Evolutionary conservation across 2,888 invertebrate species (phyloP).

Genomic region (Drosophila lacicola): DNA sequence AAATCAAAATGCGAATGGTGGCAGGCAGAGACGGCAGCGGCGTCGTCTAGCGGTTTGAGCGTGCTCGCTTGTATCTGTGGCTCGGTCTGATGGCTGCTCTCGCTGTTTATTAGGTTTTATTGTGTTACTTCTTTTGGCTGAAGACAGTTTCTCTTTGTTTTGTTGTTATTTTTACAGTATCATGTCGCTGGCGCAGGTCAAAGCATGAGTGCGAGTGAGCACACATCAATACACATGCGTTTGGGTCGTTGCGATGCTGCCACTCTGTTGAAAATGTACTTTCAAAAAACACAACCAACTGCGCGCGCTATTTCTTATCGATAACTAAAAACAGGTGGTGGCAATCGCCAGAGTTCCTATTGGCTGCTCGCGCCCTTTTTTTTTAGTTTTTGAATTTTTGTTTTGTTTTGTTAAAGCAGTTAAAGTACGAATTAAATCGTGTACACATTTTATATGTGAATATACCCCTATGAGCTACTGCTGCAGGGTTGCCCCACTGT

Average conservation of each 20-base stretch:
- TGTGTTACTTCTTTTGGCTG: slow-evolving; percentile 39
- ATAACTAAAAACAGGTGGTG: not conserved
- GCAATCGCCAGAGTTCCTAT: no score
- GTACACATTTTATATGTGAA: no score
- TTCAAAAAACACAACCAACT: not conserved
- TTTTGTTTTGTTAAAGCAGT: not conserved
- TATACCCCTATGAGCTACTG: no score
- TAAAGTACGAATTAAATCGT: no score
- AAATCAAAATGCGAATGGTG: slow-evolving; percentile 62
- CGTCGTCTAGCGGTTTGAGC: slow-evolving; percentile 22
- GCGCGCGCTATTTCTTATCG: not conserved
- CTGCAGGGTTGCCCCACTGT: no score
- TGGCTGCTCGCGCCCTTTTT: no score
- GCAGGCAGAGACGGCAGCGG: slow-evolving; percentile 4
- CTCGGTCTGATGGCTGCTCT: slow-evolving; percentile 16
- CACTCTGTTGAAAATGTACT: slow-evolving; percentile 13
- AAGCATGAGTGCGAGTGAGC: slow-evolving; percentile 52
- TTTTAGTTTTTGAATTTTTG: not conserved
- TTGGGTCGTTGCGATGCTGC: slow-evolving; percentile 25
- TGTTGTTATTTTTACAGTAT: slow-evolving; percentile 35
- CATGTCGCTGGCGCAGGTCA: slow-evolving; percentile 44
- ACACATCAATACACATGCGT: slow-evolving; percentile 15
- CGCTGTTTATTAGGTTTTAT: slow-evolving; percentile 3
- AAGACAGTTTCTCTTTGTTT: slow-evolving; percentile 45
- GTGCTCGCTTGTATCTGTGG: slow-evolving; percentile 7